These are phyloP conservation scores for Polietes domitor DNA, from an alignment of 2,888 invertebrate species.

Conservation along the genomic window DNA sequence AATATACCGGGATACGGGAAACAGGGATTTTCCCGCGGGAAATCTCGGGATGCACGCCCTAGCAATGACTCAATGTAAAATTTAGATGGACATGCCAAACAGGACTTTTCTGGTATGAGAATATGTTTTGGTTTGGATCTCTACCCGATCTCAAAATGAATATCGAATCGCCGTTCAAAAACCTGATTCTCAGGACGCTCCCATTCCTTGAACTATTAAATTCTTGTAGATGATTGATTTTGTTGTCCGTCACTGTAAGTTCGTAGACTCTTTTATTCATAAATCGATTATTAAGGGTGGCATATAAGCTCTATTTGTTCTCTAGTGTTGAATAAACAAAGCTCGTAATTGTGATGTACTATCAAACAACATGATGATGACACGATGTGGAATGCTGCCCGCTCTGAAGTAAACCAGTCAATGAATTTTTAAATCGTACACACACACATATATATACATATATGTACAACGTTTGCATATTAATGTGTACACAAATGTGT, in stretches of 20 bases:
- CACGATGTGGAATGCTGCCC: neutral
- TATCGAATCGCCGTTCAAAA: too few species aligned
- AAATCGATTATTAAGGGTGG: slow-evolving; percentile 1
- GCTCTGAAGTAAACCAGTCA: neutral
- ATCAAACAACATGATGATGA: neutral
- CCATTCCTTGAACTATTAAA: too few species aligned
- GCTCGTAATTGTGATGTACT: neutral
- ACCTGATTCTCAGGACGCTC: too few species aligned
- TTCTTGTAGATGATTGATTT: too few species aligned
- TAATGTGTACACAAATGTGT: neutral
- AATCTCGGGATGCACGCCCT: too few species aligned
- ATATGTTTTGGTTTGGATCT: too few species aligned
- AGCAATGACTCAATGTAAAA: too few species aligned
- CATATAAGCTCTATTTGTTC: slow-evolving; percentile 16
- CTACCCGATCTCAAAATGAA: too few species aligned
- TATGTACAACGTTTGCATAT: neutral
- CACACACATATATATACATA: neutral
- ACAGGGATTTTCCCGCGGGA: too few species aligned
- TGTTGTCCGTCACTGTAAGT: neutral
- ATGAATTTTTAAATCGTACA: neutral
- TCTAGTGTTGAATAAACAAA: slow-evolving; percentile 6
- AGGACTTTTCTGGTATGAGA: too few species aligned
- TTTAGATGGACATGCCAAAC: too few species aligned
- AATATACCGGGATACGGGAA: too few species aligned
- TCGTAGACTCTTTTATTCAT: neutral